Evolutionary conservation across 1,140 invertebrate genomes (phyloP).

Genomic region (Trachymyrmex septentrionalis): DNA sequence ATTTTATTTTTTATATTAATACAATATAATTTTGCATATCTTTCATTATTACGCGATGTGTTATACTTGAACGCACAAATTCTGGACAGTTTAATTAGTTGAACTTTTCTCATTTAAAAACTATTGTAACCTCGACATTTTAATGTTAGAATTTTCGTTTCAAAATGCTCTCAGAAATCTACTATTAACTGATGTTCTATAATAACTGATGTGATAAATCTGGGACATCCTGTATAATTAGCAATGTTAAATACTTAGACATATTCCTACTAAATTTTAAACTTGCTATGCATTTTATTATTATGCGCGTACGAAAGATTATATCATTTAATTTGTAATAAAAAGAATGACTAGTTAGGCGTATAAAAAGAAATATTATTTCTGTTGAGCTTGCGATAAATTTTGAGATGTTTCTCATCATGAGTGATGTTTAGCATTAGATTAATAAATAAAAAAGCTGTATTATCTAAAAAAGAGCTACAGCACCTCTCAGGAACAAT

Average conservation of each 20-base stretch:
- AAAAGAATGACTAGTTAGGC: not conserved
- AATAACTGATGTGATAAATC: too few relatives aligned
- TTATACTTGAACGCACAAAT: too few relatives aligned
- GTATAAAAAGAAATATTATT: constrained; percentile 1
- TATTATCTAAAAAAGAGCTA: not conserved
- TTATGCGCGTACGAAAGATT: not conserved
- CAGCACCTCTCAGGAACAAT: not conserved
- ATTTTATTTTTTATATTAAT: too few relatives aligned
- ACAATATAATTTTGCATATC: too few relatives aligned
- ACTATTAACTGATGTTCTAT: too few relatives aligned
- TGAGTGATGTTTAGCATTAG: not conserved
- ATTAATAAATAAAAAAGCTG: constrained; percentile 19
- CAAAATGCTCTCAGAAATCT: too few relatives aligned
- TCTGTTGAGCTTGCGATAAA: not conserved
- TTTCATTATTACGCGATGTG: too few relatives aligned
- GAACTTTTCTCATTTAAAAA: too few relatives aligned
- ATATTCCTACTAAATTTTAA: constrained; percentile 10
- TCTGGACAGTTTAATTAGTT: too few relatives aligned
- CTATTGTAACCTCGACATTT: too few relatives aligned
- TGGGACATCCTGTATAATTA: not conserved
- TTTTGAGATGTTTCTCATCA: not conserved
- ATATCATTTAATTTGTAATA: not conserved
- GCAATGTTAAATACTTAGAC: not conserved
- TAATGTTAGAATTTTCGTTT: too few relatives aligned
- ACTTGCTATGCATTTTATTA: not conserved